Evolutionary conservation across 2,797 vertebrate species (phyloP).

Genomic region (Numenius phaeopus): DNA sequence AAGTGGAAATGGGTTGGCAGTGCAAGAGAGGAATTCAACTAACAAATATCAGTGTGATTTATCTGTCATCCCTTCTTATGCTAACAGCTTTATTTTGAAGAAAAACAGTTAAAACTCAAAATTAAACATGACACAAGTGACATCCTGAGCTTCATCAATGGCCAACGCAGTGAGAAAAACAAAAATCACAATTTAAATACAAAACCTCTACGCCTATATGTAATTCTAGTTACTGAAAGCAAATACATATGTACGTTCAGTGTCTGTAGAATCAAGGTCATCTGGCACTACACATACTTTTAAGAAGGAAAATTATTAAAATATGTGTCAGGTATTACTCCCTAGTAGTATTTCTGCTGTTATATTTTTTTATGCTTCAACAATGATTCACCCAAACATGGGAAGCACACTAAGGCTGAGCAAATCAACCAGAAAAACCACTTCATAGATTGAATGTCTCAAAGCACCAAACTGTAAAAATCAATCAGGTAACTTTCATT

Average conservation of each 20-base stretch:
- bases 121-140: background rate
- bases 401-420: background rate
- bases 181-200: background rate
- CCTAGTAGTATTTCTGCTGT: background rate
- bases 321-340: background rate
- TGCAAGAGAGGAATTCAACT: constrained; percentile 64
- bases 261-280: background rate
- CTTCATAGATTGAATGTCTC: background rate
- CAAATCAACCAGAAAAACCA: background rate
- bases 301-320: background rate
- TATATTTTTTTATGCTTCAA: background rate
- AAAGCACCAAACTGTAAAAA: background rate
- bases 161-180: background rate
- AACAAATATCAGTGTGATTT: constrained; percentile 62
- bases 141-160: background rate
- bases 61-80: constrained; percentile 47
- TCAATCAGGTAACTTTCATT: background rate
- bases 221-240: background rate
- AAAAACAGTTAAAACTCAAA: background rate
- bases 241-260: fast-evolving
- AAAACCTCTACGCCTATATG: background rate
- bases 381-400: background rate
- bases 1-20: constrained; percentile 42
- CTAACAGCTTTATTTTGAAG: background rate
- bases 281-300: background rate